These are phyloP conservation scores for Sussaba pulchella DNA, from an alignment of 2,888 invertebrate genomes.

Conservation along the genomic window DNA sequence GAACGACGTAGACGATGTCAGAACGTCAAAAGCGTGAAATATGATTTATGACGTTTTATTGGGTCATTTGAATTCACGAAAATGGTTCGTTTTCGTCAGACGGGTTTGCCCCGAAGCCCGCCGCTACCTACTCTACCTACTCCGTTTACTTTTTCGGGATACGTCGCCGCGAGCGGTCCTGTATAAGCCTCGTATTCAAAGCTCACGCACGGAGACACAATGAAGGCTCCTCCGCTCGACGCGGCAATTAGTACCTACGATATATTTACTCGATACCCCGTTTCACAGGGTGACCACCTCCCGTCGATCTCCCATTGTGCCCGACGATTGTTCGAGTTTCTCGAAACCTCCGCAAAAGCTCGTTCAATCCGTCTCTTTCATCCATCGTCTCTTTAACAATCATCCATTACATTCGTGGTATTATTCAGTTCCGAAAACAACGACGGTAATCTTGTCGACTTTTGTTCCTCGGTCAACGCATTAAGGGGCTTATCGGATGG, in stretches of 20 bases:
- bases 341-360: not conserved
- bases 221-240: constrained; percentile 20
- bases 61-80: not conserved
- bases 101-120: no score
- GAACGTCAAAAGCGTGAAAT: no score
- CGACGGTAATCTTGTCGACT: no score
- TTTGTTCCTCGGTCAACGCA: no score
- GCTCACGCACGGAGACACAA: constrained; percentile 15
- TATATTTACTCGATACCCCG: constrained; percentile 56
- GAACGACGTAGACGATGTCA: no score
- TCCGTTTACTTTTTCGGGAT: constrained; percentile 1
- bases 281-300: constrained; percentile 27
- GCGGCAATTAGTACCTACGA: constrained; percentile 46
- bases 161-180: not conserved
- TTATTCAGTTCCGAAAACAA: no score
- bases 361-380: not conserved
- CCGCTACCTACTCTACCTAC: no score
- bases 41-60: no score
- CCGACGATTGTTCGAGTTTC: constrained; percentile 35
- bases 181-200: constrained; percentile 6
- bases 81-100: not conserved
- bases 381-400: not conserved
- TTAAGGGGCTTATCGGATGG: no score
- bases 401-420: not conserved
- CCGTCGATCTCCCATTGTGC: not conserved